Conservation (phyloP, 2,888 invertebrate genomes). For the Cephus spinipes region DNA sequence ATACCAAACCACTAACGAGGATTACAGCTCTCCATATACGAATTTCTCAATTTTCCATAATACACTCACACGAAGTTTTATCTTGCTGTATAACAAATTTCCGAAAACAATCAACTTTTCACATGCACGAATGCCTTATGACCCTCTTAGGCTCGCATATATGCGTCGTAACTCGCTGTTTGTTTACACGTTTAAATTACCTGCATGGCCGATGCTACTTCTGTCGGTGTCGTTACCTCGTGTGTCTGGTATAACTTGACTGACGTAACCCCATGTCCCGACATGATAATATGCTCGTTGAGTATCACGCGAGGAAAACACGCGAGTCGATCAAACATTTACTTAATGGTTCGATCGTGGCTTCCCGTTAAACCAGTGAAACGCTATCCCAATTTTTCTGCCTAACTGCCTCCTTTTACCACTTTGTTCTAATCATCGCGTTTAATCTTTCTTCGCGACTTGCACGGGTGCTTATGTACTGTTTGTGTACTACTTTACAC, state of each 20-base stretch:
- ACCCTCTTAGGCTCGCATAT: background rate
- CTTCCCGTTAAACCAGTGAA: background rate
- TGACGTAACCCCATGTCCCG: background rate
- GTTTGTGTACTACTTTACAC: background rate
- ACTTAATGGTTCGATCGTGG: background rate
- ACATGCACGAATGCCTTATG: background rate
- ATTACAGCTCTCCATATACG: slow-evolving; percentile 19
- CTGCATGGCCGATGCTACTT: background rate
- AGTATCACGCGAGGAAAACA: background rate
- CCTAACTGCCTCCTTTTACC: background rate
- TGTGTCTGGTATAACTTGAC: background rate
- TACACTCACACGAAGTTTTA: background rate
- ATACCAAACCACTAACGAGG: slow-evolving; percentile 13
- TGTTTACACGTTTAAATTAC: background rate
- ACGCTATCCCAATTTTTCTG: background rate
- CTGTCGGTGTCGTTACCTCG: background rate
- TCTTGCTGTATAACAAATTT: background rate
- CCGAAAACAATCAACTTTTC: background rate
- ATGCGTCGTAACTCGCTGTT: background rate
- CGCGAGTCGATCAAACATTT: background rate
- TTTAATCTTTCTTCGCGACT: background rate
- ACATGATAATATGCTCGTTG: background rate
- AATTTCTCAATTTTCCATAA: slow-evolving; percentile 2
- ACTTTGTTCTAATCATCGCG: background rate
- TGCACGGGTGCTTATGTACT: background rate